Percentiles rank a stretch among this genome's conserved stretches.
Conservation (phyloP, 2,888 invertebrate genomes). For the Callyntrura sp. region DNA sequence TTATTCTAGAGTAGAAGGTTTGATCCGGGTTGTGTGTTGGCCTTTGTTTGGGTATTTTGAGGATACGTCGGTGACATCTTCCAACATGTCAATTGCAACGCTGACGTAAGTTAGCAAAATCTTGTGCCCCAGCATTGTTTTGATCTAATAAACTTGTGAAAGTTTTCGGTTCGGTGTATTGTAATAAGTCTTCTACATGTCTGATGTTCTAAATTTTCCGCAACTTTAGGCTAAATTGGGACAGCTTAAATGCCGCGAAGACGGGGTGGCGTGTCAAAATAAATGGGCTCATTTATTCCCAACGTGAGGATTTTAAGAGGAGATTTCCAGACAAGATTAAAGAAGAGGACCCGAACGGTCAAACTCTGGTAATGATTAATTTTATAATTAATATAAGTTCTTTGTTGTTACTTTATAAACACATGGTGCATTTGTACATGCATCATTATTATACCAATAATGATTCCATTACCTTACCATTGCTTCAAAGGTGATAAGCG, state of each 20-base stretch:
- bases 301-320: conserved; percentile 76
- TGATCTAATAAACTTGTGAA: no score
- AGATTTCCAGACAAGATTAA: conserved; percentile 72
- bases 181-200: neutral
- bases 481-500: neutral
- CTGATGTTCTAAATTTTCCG: neutral
- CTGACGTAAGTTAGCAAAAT: conserved; percentile 58
- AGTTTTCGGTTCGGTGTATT: neutral
- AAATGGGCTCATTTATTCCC: conserved; percentile 80
- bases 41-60: conserved; percentile 42
- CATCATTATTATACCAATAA: no score
- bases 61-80: neutral
- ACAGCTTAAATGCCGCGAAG: conserved; percentile 47
- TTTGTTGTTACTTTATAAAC: no score
- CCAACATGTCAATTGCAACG: conserved; percentile 73
- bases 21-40: conserved; percentile 31
- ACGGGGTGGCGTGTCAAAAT: conserved; percentile 79
- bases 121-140: neutral
- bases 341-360: conserved; percentile 73
- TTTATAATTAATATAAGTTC: no score
- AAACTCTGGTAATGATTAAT: conserved; percentile 63
- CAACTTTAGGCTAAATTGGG: conserved; percentile 67
- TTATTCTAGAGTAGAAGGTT: conserved; percentile 51
- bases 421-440: no score
- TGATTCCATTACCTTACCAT: no score